Evolutionary conservation across 1,140 invertebrate genomes (phyloP).

Genomic region (Bacillus rossius): DNA sequence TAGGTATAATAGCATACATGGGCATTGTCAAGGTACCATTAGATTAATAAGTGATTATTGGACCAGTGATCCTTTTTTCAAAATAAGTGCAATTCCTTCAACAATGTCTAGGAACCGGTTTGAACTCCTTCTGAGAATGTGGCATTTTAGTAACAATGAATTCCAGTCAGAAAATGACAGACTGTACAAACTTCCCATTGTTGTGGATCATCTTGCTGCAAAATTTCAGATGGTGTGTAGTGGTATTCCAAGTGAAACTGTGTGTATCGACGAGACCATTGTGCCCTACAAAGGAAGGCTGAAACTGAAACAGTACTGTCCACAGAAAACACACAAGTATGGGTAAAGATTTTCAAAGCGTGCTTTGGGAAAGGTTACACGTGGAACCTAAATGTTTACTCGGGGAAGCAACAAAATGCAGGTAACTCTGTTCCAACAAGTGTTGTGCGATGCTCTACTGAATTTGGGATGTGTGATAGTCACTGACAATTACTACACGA

Average conservation of each 20-base stretch:
- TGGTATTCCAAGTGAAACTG: not conserved
- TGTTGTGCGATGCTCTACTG: constrained; percentile 6
- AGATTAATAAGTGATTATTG: too few relatives aligned
- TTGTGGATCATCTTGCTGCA: constrained; percentile 2
- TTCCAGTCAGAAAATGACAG: constrained; percentile 16
- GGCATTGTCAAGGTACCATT: too few relatives aligned
- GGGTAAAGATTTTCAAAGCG: not conserved
- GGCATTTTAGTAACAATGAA: constrained; percentile 28
- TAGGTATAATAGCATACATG: too few relatives aligned
- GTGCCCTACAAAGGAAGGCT: not conserved
- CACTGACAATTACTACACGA: constrained; percentile 27
- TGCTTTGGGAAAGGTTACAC: not conserved
- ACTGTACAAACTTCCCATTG: constrained; percentile 22
- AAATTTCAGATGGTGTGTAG: too few relatives aligned
- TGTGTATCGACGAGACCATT: not conserved
- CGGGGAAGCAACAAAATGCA: not conserved
- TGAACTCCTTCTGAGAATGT: constrained; percentile 23
- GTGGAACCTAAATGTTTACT: not conserved
- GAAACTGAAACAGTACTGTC: not conserved
- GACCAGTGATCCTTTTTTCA: too few relatives aligned
- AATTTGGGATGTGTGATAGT: constrained; percentile 18
- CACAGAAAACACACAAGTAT: not conserved
- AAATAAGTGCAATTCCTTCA: too few relatives aligned
- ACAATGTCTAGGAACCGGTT: constrained; percentile 24
- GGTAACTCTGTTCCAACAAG: not conserved